Base-by-base conservation (phyloP, 2,888 invertebrate species). In the Corbicula japonica region DNA sequence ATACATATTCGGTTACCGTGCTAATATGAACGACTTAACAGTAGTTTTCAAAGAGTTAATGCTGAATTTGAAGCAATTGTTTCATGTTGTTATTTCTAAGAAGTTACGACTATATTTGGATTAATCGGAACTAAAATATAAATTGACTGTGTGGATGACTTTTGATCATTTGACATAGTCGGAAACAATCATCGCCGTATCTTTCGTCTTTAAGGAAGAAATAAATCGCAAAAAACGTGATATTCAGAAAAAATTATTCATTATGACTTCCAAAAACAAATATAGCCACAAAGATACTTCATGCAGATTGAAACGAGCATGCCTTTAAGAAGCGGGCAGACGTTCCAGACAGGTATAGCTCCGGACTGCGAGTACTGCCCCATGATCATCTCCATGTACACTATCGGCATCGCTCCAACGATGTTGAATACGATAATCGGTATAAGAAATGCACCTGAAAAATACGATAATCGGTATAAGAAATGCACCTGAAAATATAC, bases 241-340 rank as follows among this genome's bases (percentile, higher is more conserved):
- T n/a, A n/a, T n/a, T n/a, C n/a, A n/a, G n/a, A n/a, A n/a, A n/a
- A n/a, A n/a, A n/a, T n/a, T n/a, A n/a, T n/a, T n/a, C n/a, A n/a
- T n/a, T n/a, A n/a, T n/a, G n/a, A n/a, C n/a, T n/a, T n/a, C n/a
- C n/a, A n/a, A n/a, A n/a, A n/a, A n/a, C n/a, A n/a, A n/a, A n/a
- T n/a, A n/a, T n/a, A n/a, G n/a, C n/a, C 8, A 38, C 41, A 15
- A 38, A 38, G 8, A 38, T 38, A 8, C 41, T 38, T 38, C 18
- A 38, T 38, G n/a, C n/a, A n/a, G n/a, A n/a, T n/a, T n/a, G n/a
- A n/a, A n/a, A n/a, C n/a, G 10, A 12, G 15, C 41, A 12, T 58
- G 82, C 84, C 82, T 82, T 84, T 84, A 3, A 84, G 48, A 5
- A 85, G 48, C 1, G 82, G 85, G 71, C 80, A 80, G 4, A 85